phyloP scores from a whole-genome alignment of 2,797 vertebrate genomes.

The Sphenopsis melanotis region DNA sequence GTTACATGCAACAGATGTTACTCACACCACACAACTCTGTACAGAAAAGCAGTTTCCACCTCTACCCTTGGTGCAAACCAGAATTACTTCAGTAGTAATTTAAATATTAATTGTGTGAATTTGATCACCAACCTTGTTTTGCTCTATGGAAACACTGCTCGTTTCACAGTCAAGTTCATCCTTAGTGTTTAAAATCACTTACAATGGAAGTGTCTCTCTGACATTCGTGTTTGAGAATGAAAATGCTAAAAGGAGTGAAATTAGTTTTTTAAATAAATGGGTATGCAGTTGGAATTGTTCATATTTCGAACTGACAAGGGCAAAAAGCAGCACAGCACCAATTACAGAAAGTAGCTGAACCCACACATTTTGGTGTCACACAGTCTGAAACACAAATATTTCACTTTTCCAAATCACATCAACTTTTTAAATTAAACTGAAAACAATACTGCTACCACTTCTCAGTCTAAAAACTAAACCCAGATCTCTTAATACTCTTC shows the following conservation, averaged over 20 bases:
- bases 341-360: background rate
- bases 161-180: slow-evolving; percentile 34
- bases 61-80: slow-evolving; percentile 35
- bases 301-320: slow-evolving; percentile 33
- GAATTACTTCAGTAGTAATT: slow-evolving; percentile 9
- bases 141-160: background rate
- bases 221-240: slow-evolving; percentile 13
- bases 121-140: background rate
- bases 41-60: slow-evolving; percentile 55
- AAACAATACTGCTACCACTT: slow-evolving; percentile 52
- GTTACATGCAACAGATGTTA: slow-evolving; percentile 58
- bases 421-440: background rate
- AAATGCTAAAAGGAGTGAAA: background rate
- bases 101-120: background rate
- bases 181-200: slow-evolving; percentile 55
- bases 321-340: slow-evolving; percentile 52
- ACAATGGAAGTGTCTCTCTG: slow-evolving; percentile 11
- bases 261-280: slow-evolving; percentile 22
- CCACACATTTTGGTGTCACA: background rate
- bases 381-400: slow-evolving; percentile 9
- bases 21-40: slow-evolving; percentile 55
- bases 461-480: slow-evolving; percentile 57
- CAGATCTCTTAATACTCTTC: slow-evolving; percentile 9
- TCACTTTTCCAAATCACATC: background rate
- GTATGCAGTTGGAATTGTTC: slow-evolving; percentile 17